Evolutionary conservation across 2,888 invertebrate species (phyloP).

Genomic region (Macrophya alboannulata): DNA sequence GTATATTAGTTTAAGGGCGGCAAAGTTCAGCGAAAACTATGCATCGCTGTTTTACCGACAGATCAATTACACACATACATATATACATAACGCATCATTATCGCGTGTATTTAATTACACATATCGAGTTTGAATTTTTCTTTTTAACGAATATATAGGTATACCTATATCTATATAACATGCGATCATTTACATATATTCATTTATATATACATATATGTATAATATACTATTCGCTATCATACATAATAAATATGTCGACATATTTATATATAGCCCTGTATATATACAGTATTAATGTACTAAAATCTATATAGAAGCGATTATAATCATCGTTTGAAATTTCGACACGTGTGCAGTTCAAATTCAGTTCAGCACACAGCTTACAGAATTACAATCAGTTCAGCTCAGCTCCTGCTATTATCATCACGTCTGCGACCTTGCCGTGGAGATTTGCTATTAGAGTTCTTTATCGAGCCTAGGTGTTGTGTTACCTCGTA

Average conservation of each 20-base stretch:
- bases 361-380: background rate
- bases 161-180: background rate
- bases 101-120: background rate
- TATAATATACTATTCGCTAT: too few species aligned
- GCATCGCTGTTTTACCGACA: background rate
- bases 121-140: background rate
- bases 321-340: conserved; percentile 17
- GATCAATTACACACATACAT: background rate
- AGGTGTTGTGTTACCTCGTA: conserved; percentile 75
- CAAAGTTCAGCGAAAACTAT: conserved; percentile 50
- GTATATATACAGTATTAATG: background rate
- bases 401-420: background rate
- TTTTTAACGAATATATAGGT: background rate
- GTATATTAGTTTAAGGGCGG: background rate
- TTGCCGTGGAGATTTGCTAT: conserved; percentile 72
- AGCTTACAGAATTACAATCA: background rate
- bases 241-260: too few species aligned
- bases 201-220: background rate
- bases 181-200: background rate
- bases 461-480: conserved; percentile 67
- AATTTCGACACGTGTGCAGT: conserved; percentile 57
- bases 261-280: too few species aligned
- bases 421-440: conserved; percentile 65
- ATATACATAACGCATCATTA: background rate
- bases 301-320: background rate